Conservation (phyloP, 1,140 invertebrate genomes). For the Musca domestica region DNA sequence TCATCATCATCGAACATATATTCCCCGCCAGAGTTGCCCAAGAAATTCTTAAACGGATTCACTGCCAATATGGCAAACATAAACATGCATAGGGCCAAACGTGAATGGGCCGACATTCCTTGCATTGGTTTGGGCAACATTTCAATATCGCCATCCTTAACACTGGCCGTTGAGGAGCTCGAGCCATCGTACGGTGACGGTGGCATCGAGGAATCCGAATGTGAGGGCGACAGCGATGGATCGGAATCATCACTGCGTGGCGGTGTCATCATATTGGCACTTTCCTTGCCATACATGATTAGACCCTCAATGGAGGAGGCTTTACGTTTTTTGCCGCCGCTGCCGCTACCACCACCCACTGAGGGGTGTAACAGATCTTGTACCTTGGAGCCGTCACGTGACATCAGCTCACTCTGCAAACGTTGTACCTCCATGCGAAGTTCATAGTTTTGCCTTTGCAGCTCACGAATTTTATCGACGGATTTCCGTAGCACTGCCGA, state of each 20-base stretch:
- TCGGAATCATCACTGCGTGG: slow-evolving; percentile 48
- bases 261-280: slow-evolving; percentile 35
- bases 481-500: slow-evolving; percentile 94
- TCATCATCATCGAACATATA: slow-evolving; percentile 1
- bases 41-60: slow-evolving; percentile 75
- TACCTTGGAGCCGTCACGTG: slow-evolving; percentile 45
- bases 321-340: slow-evolving; percentile 43
- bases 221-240: slow-evolving; percentile 58
- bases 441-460: slow-evolving; percentile 83
- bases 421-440: slow-evolving; percentile 83
- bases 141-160: slow-evolving; percentile 69
- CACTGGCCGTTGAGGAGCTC: slow-evolving; percentile 61
- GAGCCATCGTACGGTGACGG: slow-evolving; percentile 62
- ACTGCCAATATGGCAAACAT: slow-evolving; percentile 86
- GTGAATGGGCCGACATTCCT: slow-evolving; percentile 84
- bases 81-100: slow-evolving; percentile 84
- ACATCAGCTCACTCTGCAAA: slow-evolving; percentile 44
- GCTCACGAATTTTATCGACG: slow-evolving; percentile 90
- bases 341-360: neutral
- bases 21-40: slow-evolving; percentile 31
- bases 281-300: slow-evolving; percentile 8
- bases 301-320: slow-evolving; percentile 34
- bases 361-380: slow-evolving; percentile 41
- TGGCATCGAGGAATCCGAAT: slow-evolving; percentile 68
- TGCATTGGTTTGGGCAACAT: slow-evolving; percentile 55